phyloP scores from a whole-genome alignment of 2,113 vertebrate species.

The Hypanus sabinus region DNA sequence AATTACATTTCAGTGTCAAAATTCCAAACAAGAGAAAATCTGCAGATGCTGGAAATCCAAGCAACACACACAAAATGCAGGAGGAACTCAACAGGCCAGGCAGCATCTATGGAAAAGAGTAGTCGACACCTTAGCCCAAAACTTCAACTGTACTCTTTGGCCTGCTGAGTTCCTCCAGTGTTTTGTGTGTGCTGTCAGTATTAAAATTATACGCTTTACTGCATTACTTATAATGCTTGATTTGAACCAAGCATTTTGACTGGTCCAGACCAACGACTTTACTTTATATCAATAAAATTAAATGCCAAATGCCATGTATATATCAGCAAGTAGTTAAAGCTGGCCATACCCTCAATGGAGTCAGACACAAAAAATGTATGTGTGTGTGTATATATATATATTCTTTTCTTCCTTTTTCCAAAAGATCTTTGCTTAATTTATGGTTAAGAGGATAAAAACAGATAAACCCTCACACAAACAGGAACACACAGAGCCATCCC shows the following conservation, averaged over 20 bases:
- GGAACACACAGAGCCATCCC: too few species aligned
- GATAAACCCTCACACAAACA: too few species aligned
- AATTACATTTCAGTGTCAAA: background rate
- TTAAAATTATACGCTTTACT: background rate
- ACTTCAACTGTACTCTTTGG: too few species aligned
- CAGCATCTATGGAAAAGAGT: too few species aligned
- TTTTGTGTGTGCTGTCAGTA: background rate
- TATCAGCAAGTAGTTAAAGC: background rate
- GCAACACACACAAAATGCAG: too few species aligned
- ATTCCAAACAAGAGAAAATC: background rate
- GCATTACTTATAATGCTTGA: background rate
- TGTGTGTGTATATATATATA: background rate
- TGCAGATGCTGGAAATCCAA: too few species aligned
- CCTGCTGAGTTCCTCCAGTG: too few species aligned
- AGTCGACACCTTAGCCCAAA: too few species aligned
- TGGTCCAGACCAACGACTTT: background rate
- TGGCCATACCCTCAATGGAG: background rate
- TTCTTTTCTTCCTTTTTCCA: background rate
- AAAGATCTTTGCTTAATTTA: background rate
- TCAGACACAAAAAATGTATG: background rate
- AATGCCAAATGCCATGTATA: background rate
- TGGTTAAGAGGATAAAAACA: constrained; percentile 16
- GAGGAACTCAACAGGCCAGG: too few species aligned
- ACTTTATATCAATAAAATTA: background rate
- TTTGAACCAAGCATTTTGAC: background rate